Evolutionary conservation across 2,797 vertebrate genomes (phyloP).

Genomic region (Oreortyx pictus): DNA sequence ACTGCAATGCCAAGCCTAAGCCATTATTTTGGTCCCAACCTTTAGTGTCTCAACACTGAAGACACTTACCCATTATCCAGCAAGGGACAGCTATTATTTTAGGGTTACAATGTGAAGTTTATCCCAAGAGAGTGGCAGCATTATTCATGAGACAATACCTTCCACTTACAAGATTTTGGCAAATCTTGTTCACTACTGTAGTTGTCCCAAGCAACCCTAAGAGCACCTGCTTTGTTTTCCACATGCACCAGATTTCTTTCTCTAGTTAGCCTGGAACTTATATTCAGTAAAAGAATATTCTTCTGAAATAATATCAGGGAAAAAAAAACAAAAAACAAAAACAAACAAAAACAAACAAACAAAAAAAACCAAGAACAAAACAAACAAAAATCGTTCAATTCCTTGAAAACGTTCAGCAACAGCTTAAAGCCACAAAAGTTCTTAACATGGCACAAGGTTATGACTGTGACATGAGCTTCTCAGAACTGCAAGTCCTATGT

Average conservation of each 20-base stretch:
- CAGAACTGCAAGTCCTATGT: not conserved
- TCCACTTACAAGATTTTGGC: not conserved
- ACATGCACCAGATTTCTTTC: not conserved
- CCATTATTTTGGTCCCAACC: not conserved
- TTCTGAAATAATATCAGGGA: not conserved
- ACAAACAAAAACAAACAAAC: too few species aligned
- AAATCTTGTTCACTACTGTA: not conserved
- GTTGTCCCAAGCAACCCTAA: not conserved
- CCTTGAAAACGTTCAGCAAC: not conserved
- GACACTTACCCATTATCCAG: not conserved
- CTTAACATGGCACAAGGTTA: not conserved
- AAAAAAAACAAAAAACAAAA: not conserved
- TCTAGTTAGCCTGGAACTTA: not conserved
- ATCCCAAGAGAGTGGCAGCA: fast-evolving
- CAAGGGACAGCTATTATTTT: fast-evolving
- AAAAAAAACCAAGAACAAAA: not conserved
- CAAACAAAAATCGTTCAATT: not conserved
- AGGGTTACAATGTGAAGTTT: not conserved
- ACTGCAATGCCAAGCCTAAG: not conserved
- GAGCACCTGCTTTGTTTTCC: not conserved
- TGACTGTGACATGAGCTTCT: fast-evolving
- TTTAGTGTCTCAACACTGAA: not conserved
- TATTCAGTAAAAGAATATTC: fast-evolving
- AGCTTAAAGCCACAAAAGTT: not conserved
- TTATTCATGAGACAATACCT: not conserved